Base-by-base conservation (phyloP, 2,888 invertebrate genomes). In the Tiphia femorata region DNA sequence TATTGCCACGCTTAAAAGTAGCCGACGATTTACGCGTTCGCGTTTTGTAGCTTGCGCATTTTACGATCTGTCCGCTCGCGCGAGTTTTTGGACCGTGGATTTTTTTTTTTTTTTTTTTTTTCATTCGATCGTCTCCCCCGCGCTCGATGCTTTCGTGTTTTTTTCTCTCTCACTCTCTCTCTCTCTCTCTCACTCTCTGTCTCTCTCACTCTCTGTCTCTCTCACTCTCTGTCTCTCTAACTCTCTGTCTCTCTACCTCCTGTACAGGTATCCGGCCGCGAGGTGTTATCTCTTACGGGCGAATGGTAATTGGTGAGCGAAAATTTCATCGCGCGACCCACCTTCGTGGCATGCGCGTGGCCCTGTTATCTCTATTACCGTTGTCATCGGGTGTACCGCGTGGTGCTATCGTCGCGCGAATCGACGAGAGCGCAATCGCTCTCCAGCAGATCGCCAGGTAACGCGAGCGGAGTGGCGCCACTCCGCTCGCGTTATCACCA, bases 311-410 rank as follows among this genome's bases (percentile, higher is more conserved):
- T 54, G 19, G 8, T 8, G 40, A 19, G 48, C 35, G 41, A 46
- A 55, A 51, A 44, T 44, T 29, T 49, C 41, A 27, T 42, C 27
- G 1, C 25, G n/a, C 40, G 10, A 17, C 37, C 10, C 3, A 12
- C 10, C 29, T 12, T 10, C 12, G 12, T 29, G 29, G n/a, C 10
- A 40, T 17, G 14, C 21, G 27, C 25, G 21, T 2, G 14, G 16
- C 10, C 14, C 12, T 23, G 20, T 46, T 55, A 55, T 47, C 57
- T 47, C 47, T 42, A 35, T 52, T 46, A 42, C 51, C 40, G 21
- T 33, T 21, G 20, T 20, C 17, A 40, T 47, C 51, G 56, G 46
- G 6, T 16, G 10, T 46, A 12, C 35, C 14, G 3, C 12, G 8
- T 16, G 59, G 5, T 16, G 40, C 20, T 30, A 8, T 30, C 30